phyloP scores from a whole-genome alignment of 2,797 vertebrate genomes.

The Hoplostethus atlanticus region DNA sequence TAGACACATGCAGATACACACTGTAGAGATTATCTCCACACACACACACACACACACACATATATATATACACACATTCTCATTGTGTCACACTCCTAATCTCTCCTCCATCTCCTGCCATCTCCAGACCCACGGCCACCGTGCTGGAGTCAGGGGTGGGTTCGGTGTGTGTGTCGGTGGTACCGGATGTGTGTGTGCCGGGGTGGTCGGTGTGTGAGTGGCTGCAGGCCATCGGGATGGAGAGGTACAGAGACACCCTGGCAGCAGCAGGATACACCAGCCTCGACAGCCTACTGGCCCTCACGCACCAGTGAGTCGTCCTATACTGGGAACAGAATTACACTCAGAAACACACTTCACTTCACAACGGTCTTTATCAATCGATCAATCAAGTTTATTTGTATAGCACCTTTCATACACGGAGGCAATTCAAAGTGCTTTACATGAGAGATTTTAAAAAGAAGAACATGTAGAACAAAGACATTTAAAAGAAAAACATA shows the following conservation, averaged over 20 bases:
- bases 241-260: slow-evolving; percentile 97
- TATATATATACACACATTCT: neutral
- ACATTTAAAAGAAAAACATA: no score
- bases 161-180: slow-evolving; percentile 91
- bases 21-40: no score
- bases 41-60: neutral
- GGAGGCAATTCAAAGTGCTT: no score
- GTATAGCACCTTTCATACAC: no score
- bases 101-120: slow-evolving; percentile 72
- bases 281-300: slow-evolving; percentile 93
- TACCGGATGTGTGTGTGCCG: slow-evolving; percentile 92
- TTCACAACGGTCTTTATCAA: no score
- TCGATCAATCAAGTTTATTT: no score
- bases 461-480: no score
- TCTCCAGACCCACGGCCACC: slow-evolving; percentile 88
- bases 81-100: slow-evolving; percentile 25
- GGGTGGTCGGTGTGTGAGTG: slow-evolving; percentile 92
- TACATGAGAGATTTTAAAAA: no score
- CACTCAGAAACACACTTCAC: slow-evolving; percentile 3
- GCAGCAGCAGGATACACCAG: slow-evolving; percentile 95
- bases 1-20: neutral
- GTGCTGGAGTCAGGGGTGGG: slow-evolving; percentile 92
- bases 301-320: slow-evolving; percentile 98
- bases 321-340: slow-evolving; percentile 17
- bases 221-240: slow-evolving; percentile 97